Conservation (phyloP, 2,113 vertebrate species). For the Sitta europaea region DNA sequence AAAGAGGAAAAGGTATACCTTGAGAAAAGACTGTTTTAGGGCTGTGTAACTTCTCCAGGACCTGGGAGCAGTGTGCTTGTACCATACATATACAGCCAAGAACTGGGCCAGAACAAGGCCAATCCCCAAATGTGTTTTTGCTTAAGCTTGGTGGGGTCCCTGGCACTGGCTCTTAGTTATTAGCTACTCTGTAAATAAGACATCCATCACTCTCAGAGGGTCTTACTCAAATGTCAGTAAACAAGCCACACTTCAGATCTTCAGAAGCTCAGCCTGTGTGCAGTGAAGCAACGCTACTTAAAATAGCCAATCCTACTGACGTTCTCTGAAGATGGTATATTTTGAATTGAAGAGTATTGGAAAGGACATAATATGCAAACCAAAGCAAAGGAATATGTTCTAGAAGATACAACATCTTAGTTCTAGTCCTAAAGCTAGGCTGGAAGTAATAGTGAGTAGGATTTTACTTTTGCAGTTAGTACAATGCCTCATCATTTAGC, state of each 20-base stretch:
- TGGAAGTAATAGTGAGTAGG: not conserved
- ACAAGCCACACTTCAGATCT: not conserved
- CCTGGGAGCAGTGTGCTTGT: not conserved
- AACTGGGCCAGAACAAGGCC: fast-evolving
- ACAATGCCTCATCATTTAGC: not conserved
- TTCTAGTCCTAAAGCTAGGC: not conserved
- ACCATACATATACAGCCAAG: fast-evolving
- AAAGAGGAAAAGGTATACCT: fast-evolving
- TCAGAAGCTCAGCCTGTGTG: not conserved
- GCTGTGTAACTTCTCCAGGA: not conserved
- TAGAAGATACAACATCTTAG: not conserved
- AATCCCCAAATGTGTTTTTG: not conserved
- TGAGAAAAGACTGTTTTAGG: not conserved
- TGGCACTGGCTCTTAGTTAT: not conserved
- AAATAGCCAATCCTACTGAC: not conserved
- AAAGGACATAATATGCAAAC: not conserved
- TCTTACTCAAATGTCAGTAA: not conserved
- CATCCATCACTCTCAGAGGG: not conserved
- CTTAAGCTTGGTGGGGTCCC: not conserved
- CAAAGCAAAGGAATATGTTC: not conserved
- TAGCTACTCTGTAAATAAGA: not conserved
- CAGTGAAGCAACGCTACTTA: not conserved
- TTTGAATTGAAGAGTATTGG: not conserved
- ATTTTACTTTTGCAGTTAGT: not conserved
- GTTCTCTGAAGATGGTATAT: not conserved